phyloP scores from a whole-genome alignment of 2,113 vertebrate genomes.

The Coregonus clupeaformis region DNA sequence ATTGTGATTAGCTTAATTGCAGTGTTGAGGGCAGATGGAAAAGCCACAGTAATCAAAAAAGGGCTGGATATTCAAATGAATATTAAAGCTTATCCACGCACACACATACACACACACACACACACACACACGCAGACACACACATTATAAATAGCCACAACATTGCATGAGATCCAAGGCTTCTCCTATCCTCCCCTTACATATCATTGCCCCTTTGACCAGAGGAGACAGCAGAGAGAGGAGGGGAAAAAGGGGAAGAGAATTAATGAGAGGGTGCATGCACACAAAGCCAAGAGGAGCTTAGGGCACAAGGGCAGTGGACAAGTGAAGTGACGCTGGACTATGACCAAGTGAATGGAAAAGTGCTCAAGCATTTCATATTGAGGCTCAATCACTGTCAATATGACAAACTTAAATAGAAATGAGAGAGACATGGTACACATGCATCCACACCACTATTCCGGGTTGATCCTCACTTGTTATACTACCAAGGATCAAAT shows the following conservation, averaged over 20 bases:
- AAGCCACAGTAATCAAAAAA: conserved; percentile 19
- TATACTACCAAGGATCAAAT: no score
- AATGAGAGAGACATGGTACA: no score
- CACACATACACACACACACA: not conserved
- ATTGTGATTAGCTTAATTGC: conserved; percentile 12
- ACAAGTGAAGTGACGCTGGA: not conserved
- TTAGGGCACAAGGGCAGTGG: not conserved
- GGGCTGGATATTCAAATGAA: not conserved
- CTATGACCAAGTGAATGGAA: not conserved
- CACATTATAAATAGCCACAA: not conserved
- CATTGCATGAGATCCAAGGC: not conserved
- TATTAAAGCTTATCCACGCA: not conserved
- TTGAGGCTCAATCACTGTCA: no score
- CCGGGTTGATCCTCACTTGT: no score
- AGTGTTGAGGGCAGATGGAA: conserved; percentile 3
- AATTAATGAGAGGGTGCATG: not conserved
- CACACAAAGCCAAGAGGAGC: not conserved
- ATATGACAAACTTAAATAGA: no score
- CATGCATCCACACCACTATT: no score
- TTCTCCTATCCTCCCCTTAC: not conserved
- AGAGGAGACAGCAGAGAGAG: not conserved
- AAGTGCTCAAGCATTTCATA: not conserved
- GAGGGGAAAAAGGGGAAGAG: not conserved
- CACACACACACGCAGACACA: no score
- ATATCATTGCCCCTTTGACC: not conserved